phyloP scores from a whole-genome alignment of 2,888 invertebrate species.

The Drosophila eohydei region DNA sequence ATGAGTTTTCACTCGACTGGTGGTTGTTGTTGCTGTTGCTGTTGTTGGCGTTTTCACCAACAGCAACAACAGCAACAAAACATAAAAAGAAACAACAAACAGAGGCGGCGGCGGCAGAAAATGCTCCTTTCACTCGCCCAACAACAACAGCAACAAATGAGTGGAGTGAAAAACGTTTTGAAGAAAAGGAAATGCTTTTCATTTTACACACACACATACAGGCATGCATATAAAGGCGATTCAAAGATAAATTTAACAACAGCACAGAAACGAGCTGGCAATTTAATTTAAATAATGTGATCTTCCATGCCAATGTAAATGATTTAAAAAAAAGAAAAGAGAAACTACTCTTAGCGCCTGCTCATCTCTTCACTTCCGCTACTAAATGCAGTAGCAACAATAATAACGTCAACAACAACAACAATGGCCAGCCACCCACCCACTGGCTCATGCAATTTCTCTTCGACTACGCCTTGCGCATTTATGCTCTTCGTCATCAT shows the following conservation, averaged over 20 bases:
- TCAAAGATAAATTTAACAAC: constrained; percentile 63
- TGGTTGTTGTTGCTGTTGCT: constrained; percentile 5
- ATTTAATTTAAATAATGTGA: constrained; percentile 83
- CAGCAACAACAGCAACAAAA: constrained; percentile 48
- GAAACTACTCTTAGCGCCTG: constrained; percentile 59
- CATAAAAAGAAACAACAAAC: constrained; percentile 35
- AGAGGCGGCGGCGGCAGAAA: constrained; percentile 41
- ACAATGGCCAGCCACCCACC: constrained; percentile 44
- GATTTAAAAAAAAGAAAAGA: constrained; percentile 65
- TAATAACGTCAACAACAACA: constrained; percentile 23
- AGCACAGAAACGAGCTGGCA: constrained; percentile 54
- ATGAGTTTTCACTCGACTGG: constrained; percentile 76
- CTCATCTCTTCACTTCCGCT: constrained; percentile 65
- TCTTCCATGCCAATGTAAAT: constrained; percentile 79
- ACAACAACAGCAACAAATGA: constrained; percentile 48
- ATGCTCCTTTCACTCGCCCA: constrained; percentile 74
- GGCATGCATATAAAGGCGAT: constrained; percentile 37
- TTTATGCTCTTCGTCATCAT: constrained; percentile 10
- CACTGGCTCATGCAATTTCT: constrained; percentile 45
- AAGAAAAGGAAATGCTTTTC: constrained; percentile 78
- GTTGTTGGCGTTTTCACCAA: constrained; percentile 49
- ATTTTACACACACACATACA: constrained; percentile 47
- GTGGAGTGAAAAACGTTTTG: constrained; percentile 70
- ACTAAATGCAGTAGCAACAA: constrained; percentile 55
- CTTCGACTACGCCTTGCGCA: constrained; percentile 27